Percentiles rank a stretch among this genome's conserved stretches.
Conservation (phyloP, 1,140 invertebrate species). For the Aphidius ervi region DNA sequence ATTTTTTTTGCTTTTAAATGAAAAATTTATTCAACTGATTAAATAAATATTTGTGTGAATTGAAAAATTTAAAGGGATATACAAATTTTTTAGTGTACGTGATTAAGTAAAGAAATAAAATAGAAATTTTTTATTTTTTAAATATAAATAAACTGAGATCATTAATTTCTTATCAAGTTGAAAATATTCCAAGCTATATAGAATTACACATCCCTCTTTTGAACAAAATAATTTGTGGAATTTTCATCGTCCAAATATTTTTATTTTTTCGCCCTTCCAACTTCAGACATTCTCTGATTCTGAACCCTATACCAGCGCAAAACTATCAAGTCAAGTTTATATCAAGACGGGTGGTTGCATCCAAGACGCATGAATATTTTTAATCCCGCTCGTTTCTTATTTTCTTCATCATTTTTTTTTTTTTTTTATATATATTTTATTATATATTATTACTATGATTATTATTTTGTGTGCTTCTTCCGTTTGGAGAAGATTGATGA, state of each 20-base stretch:
- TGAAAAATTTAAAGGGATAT: no score
- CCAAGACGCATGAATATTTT: conserved; percentile 20
- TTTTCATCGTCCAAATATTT: conserved; percentile 23
- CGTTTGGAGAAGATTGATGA: conserved; percentile 33
- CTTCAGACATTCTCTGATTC: neutral
- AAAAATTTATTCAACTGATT: no score
- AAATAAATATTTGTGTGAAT: no score
- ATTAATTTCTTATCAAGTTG: conserved; percentile 22
- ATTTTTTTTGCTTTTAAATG: no score
- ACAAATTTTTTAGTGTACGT: no score
- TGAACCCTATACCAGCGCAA: no score
- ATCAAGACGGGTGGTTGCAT: conserved; percentile 11
- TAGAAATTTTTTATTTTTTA: no score
- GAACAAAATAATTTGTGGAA: conserved; percentile 17
- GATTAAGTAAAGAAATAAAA: no score
- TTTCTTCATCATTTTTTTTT: neutral
- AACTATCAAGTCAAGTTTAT: neutral
- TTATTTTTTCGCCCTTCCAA: neutral
- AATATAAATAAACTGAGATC: neutral
- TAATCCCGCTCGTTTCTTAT: conserved; percentile 16
- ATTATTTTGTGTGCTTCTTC: no score
- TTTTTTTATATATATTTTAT: conserved; percentile 1
- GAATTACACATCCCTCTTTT: conserved; percentile 1
- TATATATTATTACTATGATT: neutral
- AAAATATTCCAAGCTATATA: conserved; percentile 7